Base-by-base conservation (phyloP, 2,113 vertebrate genomes). In the Menidia beryllina region DNA sequence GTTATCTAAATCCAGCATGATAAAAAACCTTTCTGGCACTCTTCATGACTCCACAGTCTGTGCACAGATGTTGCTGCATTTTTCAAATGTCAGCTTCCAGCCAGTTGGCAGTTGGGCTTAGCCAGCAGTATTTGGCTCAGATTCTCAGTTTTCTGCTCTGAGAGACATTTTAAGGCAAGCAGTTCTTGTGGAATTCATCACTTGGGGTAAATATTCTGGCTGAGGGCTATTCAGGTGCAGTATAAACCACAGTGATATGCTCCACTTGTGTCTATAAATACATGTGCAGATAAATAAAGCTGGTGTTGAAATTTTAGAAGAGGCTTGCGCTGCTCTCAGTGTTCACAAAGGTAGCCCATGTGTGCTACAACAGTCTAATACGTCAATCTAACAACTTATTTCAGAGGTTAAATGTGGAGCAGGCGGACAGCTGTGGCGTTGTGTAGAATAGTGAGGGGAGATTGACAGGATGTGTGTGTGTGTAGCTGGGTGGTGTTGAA, bases 121-220 rank as follows among this genome's bases (percentile, higher is more conserved):
- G 88, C 84, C 77, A 85, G 77, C 77, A 65, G 69, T 62, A 77
- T 82, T 69, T 79, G 75, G 78, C 66, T 39, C 59, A n/a, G 39
- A 63, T 49, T 81, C 77, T 84, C 79, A 49, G 63, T 76, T 82
- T 83, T 85, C 81, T 86, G 74, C 72, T 58, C 79, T 66, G 61
- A 85, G 75, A 79, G 82, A 75, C 55, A 63, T 69, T 79, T 49
- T 59, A 56, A 84, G 62, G 51, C 10, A 7, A 84, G 72, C 56
- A 39, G 56, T 70, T 85, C 71, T 76, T 48, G 30, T 75, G 72
- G 81, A 89, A 92, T 90, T 85, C 77, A 85, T 81, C 74, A 86
- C 78, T 77, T 72, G 45, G 66, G 51, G 64, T 64, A 71, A 83
- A 76, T 77, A 69, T 77, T 63, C 71, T 69, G 53, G 60, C 58